These are phyloP conservation scores for Drosophila rhopaloa DNA, from an alignment of 1,140 invertebrate species.

Conservation along the genomic window DNA sequence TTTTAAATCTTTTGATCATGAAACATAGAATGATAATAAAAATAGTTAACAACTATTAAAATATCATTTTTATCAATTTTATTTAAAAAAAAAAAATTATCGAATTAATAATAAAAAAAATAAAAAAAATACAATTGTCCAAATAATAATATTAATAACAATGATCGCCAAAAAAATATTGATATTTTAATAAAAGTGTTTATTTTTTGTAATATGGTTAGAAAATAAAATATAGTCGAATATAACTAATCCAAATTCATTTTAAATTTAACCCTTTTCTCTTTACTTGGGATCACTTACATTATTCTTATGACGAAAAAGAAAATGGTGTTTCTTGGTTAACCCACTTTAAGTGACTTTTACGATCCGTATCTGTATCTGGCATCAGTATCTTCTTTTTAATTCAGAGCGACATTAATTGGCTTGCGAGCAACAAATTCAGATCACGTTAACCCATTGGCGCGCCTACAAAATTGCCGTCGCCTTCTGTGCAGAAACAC, in stretches of 20 bases:
- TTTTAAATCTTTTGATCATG: too few species aligned
- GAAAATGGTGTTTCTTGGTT: constrained; percentile 18
- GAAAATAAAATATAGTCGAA: too few species aligned
- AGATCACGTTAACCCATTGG: constrained; percentile 81
- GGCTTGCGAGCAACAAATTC: constrained; percentile 77
- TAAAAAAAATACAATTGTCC: too few species aligned
- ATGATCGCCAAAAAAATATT: too few species aligned
- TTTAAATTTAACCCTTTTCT: too few species aligned
- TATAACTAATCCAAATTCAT: too few species aligned
- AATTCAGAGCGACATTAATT: constrained; percentile 66
- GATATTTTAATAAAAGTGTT: too few species aligned
- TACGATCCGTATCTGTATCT: constrained; percentile 35
- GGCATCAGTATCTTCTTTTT: constrained; percentile 35
- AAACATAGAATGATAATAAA: too few species aligned
- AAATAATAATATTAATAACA: too few species aligned
- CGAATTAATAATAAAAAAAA: not conserved
- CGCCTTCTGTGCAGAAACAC: constrained; percentile 60
- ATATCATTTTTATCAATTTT: not conserved
- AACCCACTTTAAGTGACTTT: constrained; percentile 33
- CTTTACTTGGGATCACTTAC: not conserved
- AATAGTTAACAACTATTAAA: too few species aligned
- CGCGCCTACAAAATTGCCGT: constrained; percentile 69
- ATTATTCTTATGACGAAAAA: not conserved
- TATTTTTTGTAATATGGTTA: too few species aligned
- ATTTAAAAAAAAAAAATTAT: not conserved